These are phyloP conservation scores for Erinaceus europaeus DNA, from an alignment of 2,113 vertebrate species.

Conservation along the genomic window DNA sequence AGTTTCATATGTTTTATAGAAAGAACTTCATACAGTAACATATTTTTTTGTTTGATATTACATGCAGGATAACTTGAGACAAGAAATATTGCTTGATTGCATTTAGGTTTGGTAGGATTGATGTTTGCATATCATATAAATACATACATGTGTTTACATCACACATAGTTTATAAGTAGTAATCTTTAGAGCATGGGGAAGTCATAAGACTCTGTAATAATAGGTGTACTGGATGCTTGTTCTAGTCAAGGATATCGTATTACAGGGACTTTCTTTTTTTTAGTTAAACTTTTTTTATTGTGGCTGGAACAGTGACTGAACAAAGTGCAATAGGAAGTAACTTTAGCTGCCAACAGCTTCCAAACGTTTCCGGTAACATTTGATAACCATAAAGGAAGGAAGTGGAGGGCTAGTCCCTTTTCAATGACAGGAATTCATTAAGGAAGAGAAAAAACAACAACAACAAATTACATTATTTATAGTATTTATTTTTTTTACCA, in stretches of 20 bases:
- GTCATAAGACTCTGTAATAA: constrained; percentile 12
- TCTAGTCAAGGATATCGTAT: constrained; percentile 55
- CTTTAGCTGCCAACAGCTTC: constrained; percentile 89
- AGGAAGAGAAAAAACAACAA: constrained; percentile 44
- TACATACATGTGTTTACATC: neutral
- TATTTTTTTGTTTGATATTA: neutral
- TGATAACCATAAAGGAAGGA: constrained; percentile 73
- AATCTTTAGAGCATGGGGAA: constrained; percentile 47
- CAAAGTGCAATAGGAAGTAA: constrained; percentile 86
- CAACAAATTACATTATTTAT: no score
- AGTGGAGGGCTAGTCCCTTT: constrained; percentile 57
- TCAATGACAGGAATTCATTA: constrained; percentile 63
- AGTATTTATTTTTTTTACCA: no score
- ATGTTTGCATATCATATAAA: fast-evolving
- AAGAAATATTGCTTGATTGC: neutral
- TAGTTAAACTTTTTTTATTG: constrained; percentile 68
- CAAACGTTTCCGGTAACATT: constrained; percentile 83
- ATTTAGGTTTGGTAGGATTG: neutral
- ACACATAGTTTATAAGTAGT: constrained; percentile 48
- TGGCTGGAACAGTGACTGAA: constrained; percentile 72
- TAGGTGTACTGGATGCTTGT: neutral
- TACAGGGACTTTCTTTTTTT: constrained; percentile 56
- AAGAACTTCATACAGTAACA: neutral
- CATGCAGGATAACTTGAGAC: neutral
- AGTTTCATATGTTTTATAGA: neutral